Conservation (phyloP, 2,888 invertebrate species). For the Acrobasis repandana region DNA sequence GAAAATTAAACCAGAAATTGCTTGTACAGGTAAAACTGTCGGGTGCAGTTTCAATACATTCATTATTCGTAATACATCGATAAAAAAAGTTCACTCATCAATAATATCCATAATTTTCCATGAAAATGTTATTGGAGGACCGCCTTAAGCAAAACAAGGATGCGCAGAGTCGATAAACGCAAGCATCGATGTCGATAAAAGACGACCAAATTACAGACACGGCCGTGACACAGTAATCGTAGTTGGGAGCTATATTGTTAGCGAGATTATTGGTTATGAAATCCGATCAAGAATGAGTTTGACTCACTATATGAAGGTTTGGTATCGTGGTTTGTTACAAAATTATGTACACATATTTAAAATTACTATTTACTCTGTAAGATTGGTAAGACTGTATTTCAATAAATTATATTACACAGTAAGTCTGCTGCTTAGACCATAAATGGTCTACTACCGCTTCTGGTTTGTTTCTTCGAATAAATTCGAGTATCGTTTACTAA, state of each 20-base stretch:
- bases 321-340: too few species aligned
- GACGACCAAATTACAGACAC: conserved; percentile 11
- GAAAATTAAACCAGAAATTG: neutral
- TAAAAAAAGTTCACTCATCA: neutral
- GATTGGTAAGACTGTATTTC: too few species aligned
- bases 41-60: neutral
- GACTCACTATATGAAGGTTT: too few species aligned
- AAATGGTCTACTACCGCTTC: too few species aligned
- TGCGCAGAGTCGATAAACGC: conserved; percentile 12
- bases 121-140: neutral
- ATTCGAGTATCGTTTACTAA: too few species aligned
- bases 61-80: conserved; percentile 2
- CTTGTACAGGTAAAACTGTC: neutral
- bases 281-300: too few species aligned
- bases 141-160: conserved; percentile 9
- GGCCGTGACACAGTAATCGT: conserved; percentile 13
- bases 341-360: too few species aligned
- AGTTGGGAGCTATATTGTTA: conserved; percentile 20
- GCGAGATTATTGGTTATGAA: conserved; percentile 2
- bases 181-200: neutral
- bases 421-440: too few species aligned
- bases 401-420: too few species aligned
- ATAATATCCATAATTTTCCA: neutral
- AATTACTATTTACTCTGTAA: too few species aligned
- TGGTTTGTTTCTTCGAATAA: too few species aligned